Evolutionary conservation across 2,797 vertebrate species (phyloP), one percentile per base, ranked within the genome.

Genomic region (Mus minutoides): DNA sequence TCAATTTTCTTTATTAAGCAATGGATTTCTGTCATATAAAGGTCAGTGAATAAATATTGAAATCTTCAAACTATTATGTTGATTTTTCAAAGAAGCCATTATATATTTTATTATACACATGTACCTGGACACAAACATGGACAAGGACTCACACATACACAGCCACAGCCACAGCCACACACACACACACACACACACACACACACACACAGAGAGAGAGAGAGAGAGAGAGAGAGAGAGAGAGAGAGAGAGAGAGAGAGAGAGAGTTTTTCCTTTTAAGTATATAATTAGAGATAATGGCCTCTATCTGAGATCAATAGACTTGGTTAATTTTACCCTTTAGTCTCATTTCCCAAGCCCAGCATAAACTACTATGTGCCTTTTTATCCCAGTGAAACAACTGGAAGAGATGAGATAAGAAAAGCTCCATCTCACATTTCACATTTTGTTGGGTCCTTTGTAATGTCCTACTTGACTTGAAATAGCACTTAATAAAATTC

Each of bases 11-110:
- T 94, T 86, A 58, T 34, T 49, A 29, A 40, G 49, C 46, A 86
- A 24, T 46, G 67, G 49, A 34, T 22, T 93, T 92, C 67, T 77
- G 3, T 85, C 91, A 29, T 21, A 49, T 93, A 78, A 93, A 60
- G 24, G 11, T 17, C 10, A 92, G 31, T 82, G 40, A 73, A 88
- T 88, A 86, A 95, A 79, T 82, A 8, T 93, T 94, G 83, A 94
- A 95, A 56, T 88, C 34, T 49, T 69, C 17, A 84, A 26, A 29
- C 4, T 10, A 7, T 82, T 9, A 5, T 91, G 29, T n/a, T 91
- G 77, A 94, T 67, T 94, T 93, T 76, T 75, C 29, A 92, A 95
- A 79, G 29, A 64, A 64, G 58, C 2, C 71, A 79, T 46, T 82
- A 83, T 52, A 11, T 14, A 88, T 91, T 84, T 94, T 83, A 83